These are phyloP conservation scores for Brachionus angularis DNA, from an alignment of 1,140 invertebrate genomes.

Conservation along the genomic window DNA sequence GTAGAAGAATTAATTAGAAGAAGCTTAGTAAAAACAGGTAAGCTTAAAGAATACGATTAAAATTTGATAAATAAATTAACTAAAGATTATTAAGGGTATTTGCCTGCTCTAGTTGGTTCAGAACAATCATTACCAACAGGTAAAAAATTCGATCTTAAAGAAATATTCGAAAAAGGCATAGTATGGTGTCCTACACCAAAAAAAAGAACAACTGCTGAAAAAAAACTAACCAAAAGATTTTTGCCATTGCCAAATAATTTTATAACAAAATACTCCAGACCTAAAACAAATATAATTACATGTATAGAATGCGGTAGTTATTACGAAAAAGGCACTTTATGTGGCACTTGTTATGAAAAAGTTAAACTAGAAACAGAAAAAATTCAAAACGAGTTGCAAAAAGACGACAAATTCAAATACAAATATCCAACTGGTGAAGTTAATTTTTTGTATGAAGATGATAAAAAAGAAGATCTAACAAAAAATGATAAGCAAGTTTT, in stretches of 20 bases:
- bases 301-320: constrained; percentile 11
- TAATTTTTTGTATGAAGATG: constrained; percentile 26
- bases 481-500: not conserved
- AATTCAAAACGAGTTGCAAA: constrained; percentile 19
- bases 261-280: constrained; percentile 37
- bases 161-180: constrained; percentile 17
- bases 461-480: constrained; percentile 1
- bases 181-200: constrained; percentile 40
- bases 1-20: not conserved
- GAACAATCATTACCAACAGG: not conserved
- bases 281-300: constrained; percentile 39
- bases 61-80: not conserved
- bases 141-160: not conserved
- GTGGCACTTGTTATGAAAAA: constrained; percentile 33
- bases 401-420: constrained; percentile 9
- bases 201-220: constrained; percentile 31
- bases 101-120: not conserved
- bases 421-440: not conserved
- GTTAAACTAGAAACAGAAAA: constrained; percentile 33
- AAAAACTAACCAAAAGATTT: constrained; percentile 40
- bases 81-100: not conserved
- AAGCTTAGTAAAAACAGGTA: constrained; percentile 18
- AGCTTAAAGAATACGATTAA: not conserved
- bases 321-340: constrained; percentile 38
- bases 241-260: constrained; percentile 27